These are phyloP conservation scores for Ploceus nigricollis DNA, from an alignment of 2,113 vertebrate genomes.

Conservation along the genomic window DNA sequence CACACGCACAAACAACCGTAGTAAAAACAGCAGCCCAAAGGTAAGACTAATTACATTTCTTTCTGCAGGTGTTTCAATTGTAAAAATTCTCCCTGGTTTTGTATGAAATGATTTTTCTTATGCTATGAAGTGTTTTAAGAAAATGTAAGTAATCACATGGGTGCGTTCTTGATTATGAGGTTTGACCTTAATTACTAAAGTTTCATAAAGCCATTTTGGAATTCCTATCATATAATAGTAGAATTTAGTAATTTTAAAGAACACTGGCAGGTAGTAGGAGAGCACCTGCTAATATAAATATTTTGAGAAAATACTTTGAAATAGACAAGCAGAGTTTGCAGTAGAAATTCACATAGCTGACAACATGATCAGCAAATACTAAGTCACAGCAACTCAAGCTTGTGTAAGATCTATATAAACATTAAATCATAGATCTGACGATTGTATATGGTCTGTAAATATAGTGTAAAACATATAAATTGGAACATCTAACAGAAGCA, in stretches of 20 bases:
- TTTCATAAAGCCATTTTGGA: background rate
- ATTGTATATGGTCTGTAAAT: background rate
- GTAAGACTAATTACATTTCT: conserved; percentile 62
- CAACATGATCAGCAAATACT: background rate
- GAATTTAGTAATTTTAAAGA: background rate
- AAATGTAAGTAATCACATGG: background rate
- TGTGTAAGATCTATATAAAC: background rate
- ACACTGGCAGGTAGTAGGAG: background rate
- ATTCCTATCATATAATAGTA: background rate
- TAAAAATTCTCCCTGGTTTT: background rate
- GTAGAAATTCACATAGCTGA: background rate
- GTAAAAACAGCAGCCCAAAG: conserved; percentile 88
- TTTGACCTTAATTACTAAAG: background rate
- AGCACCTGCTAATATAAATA: background rate
- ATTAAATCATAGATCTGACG: background rate
- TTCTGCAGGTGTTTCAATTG: background rate
- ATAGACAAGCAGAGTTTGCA: background rate
- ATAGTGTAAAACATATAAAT: background rate
- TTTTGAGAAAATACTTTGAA: background rate
- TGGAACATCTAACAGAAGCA: background rate
- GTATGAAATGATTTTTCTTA: background rate
- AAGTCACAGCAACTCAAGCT: background rate
- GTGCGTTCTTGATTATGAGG: background rate
- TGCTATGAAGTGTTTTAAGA: background rate
- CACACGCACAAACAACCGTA: conserved; percentile 73